phyloP scores from a whole-genome alignment of 2,888 invertebrate genomes.

The Phorcus lineatus region DNA sequence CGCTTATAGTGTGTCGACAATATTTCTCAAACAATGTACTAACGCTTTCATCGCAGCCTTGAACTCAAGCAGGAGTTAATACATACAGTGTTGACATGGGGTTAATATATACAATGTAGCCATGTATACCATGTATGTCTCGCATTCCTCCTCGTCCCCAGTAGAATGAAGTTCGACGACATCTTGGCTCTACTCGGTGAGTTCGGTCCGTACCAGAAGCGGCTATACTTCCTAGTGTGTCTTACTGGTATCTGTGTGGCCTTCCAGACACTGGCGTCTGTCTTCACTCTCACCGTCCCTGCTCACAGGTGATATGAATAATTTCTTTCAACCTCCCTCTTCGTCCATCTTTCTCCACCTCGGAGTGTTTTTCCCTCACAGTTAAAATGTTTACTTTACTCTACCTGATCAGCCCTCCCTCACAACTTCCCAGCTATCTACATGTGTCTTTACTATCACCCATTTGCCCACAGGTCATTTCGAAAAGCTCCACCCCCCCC shows the following conservation, averaged over 20 bases:
- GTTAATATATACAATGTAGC: too few relatives aligned
- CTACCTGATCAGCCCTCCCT: too few relatives aligned
- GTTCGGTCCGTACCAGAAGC: slow-evolving; percentile 37
- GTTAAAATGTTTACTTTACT: neutral
- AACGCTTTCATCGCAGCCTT: too few relatives aligned
- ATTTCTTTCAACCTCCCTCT: neutral
- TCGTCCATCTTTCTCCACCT: neutral
- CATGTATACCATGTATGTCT: too few relatives aligned
- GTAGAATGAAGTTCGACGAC: slow-evolving; percentile 34
- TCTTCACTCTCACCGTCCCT: slow-evolving; percentile 27
- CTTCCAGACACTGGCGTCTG: slow-evolving; percentile 28
- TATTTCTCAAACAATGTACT: too few relatives aligned
- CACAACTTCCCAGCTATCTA: neutral
- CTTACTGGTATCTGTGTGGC: slow-evolving; percentile 28
- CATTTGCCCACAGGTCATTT: too few relatives aligned
- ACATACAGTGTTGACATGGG: too few relatives aligned
- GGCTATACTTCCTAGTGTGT: slow-evolving; percentile 29
- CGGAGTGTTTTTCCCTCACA: neutral
- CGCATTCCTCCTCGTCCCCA: too few relatives aligned
- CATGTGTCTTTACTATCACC: too few relatives aligned
- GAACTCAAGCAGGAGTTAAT: too few relatives aligned
- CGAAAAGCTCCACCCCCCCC: too few relatives aligned
- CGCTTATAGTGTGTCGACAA: too few relatives aligned
- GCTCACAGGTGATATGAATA: slow-evolving; percentile 22
- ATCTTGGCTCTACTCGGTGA: slow-evolving; percentile 33